Conservation (phyloP, 2,113 vertebrate genomes). For the Stomatorhinus ivindoensis region DNA sequence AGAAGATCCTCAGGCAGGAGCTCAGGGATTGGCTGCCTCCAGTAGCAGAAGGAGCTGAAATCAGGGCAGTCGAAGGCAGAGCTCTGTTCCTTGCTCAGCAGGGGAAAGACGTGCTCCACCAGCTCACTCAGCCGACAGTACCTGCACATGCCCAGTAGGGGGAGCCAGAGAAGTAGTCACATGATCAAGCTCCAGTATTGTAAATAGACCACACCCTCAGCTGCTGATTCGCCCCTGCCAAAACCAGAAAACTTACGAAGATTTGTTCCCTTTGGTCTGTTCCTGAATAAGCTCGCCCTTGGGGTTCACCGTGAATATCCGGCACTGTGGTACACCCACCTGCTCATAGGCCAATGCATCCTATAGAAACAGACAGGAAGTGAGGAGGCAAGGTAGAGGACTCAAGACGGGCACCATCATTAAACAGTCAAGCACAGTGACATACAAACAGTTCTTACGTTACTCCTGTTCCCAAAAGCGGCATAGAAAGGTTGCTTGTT, state of each 20-base stretch:
- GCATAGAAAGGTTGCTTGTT: slow-evolving; percentile 90
- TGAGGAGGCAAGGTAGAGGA: background rate
- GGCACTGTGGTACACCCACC: slow-evolving; percentile 88
- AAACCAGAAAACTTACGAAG: slow-evolving; percentile 72
- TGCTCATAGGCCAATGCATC: slow-evolving; percentile 92
- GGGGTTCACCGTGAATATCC: slow-evolving; percentile 96
- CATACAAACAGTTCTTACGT: slow-evolving; percentile 63
- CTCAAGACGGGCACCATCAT: background rate
- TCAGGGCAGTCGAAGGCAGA: slow-evolving; percentile 85
- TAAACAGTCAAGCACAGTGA: background rate
- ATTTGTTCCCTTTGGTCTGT: slow-evolving; percentile 93
- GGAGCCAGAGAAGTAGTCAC: background rate
- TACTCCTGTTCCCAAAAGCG: slow-evolving; percentile 91
- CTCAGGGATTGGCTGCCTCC: slow-evolving; percentile 81
- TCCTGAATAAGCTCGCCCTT: slow-evolving; percentile 97
- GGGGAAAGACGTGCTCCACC: slow-evolving; percentile 90
- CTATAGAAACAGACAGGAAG: slow-evolving; percentile 46
- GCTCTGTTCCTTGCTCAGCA: slow-evolving; percentile 87
- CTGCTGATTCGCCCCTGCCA: background rate
- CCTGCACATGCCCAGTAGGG: slow-evolving; percentile 46
- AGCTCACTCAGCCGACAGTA: slow-evolving; percentile 89
- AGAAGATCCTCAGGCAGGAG: slow-evolving; percentile 75
- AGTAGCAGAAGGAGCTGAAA: slow-evolving; percentile 94
- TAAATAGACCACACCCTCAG: background rate
- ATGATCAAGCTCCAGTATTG: background rate